These are phyloP conservation scores for Myotis vivesi DNA, from an alignment of 2,797 vertebrate species.

Conservation along the genomic window DNA sequence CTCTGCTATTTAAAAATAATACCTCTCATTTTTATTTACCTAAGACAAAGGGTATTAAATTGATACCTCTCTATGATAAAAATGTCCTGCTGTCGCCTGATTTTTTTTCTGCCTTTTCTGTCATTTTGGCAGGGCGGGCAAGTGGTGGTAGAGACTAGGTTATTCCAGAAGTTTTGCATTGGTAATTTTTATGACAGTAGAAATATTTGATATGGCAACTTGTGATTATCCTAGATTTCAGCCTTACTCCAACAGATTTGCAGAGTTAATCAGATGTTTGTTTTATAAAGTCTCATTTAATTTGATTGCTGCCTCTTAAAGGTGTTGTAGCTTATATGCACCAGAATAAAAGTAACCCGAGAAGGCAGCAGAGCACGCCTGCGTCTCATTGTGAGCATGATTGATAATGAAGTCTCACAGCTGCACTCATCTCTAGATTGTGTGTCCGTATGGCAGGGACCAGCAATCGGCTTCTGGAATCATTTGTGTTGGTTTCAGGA, in stretches of 20 bases:
- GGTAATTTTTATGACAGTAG: background rate
- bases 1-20: constrained; percentile 21
- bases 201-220: background rate
- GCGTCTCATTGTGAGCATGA: background rate
- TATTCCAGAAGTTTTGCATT: background rate
- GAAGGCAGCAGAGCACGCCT: background rate
- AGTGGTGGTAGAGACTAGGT: background rate
- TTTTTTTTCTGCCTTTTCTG: background rate
- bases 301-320: constrained; percentile 47
- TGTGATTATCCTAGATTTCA: background rate
- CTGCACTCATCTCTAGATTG: background rate
- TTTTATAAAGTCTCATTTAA: constrained; percentile 48
- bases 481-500: background rate
- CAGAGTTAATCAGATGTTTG: constrained; percentile 44
- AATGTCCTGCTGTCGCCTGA: background rate
- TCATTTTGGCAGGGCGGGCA: fast-evolving
- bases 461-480: background rate
- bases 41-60: background rate
- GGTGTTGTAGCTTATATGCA: constrained; percentile 8
- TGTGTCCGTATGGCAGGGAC: background rate
- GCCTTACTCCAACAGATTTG: background rate
- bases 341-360: constrained; percentile 28
- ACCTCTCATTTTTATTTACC: constrained; percentile 29
- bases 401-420: background rate
- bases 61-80: background rate